Evolutionary conservation across 2,888 invertebrate genomes (phyloP).

Genomic region (Thereva nobilitata): DNA sequence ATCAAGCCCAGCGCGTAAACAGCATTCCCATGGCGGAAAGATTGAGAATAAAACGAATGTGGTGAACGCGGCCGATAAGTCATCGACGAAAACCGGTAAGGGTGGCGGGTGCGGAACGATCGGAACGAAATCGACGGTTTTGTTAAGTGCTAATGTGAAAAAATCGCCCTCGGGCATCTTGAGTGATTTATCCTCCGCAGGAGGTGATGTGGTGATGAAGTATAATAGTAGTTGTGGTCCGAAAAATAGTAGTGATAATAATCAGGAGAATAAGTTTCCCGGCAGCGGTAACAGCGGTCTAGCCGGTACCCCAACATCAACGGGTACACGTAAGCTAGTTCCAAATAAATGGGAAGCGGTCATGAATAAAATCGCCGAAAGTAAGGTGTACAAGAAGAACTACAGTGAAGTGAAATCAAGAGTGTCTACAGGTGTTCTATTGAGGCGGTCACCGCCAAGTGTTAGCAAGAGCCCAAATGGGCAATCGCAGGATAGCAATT

Average conservation of each 20-base stretch:
- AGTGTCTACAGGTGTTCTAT: slow-evolving; percentile 66
- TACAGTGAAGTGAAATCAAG: slow-evolving; percentile 88
- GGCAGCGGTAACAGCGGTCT: neutral
- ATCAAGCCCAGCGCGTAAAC: slow-evolving; percentile 51
- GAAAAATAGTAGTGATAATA: slow-evolving; percentile 58
- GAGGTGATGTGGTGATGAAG: slow-evolving; percentile 17
- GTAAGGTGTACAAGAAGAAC: slow-evolving; percentile 69
- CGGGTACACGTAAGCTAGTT: slow-evolving; percentile 40
- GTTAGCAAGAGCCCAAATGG: slow-evolving; percentile 36
- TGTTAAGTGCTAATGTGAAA: slow-evolving; percentile 25
- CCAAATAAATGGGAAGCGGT: slow-evolving; percentile 77
- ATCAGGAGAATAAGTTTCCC: slow-evolving; percentile 63
- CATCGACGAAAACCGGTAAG: slow-evolving; percentile 20
- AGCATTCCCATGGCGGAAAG: slow-evolving; percentile 39
- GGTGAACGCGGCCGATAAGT: slow-evolving; percentile 11
- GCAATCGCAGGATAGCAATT: slow-evolving; percentile 39
- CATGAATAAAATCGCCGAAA: slow-evolving; percentile 78
- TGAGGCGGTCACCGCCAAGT: slow-evolving; percentile 30
- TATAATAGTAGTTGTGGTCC: neutral
- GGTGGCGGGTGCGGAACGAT: slow-evolving; percentile 1
- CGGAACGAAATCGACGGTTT: neutral
- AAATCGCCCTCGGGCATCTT: slow-evolving; percentile 23
- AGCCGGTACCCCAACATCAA: neutral
- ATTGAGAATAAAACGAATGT: slow-evolving; percentile 13
- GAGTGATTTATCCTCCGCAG: slow-evolving; percentile 19